Evolutionary conservation across 2,888 invertebrate species (phyloP).

Genomic region (Chrysolina haemoptera): DNA sequence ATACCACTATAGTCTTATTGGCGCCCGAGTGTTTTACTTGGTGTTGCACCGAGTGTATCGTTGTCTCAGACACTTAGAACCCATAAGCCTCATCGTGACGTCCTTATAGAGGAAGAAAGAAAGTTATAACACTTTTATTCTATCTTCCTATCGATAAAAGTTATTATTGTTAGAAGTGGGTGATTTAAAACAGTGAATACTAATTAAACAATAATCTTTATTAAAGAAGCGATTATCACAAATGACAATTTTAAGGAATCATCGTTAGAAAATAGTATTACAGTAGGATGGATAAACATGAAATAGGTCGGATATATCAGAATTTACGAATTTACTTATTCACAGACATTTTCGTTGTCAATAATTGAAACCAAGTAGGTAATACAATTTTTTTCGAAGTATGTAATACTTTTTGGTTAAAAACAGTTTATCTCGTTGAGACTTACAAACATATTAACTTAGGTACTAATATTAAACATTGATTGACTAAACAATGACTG

Average conservation of each 20-base stretch:
- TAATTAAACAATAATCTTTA: conserved; percentile 69
- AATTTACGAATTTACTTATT: conserved; percentile 35
- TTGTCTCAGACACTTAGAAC: too few species aligned
- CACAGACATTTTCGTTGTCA: conserved; percentile 42
- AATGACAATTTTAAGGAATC: conserved; percentile 70
- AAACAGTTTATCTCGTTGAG: conserved; percentile 55
- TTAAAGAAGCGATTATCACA: conserved; percentile 72
- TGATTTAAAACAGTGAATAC: conserved; percentile 38
- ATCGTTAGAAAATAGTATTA: conserved; percentile 65
- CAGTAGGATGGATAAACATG: conserved; percentile 61
- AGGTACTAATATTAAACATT: conserved; percentile 59
- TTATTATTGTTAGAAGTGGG: not conserved
- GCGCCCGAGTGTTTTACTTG: too few species aligned
- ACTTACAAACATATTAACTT: conserved; percentile 58
- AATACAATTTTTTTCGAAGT: conserved; percentile 19
- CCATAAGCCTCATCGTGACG: too few species aligned
- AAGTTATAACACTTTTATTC: too few species aligned
- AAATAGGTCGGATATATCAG: conserved; percentile 56
- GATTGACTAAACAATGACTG: conserved; percentile 69
- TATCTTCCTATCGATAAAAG: too few species aligned
- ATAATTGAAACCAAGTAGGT: conserved; percentile 34
- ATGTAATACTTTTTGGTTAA: conserved; percentile 54
- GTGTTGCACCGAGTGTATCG: too few species aligned
- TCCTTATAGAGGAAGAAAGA: too few species aligned
- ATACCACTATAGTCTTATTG: too few species aligned